Percentiles rank a stretch among this genome's conserved stretches.
These are phyloP conservation scores for Nemopilema nomurai DNA, from an alignment of 30 jellyfish, hydroid and myxozoan genomes.

Conservation along the genomic window DNA sequence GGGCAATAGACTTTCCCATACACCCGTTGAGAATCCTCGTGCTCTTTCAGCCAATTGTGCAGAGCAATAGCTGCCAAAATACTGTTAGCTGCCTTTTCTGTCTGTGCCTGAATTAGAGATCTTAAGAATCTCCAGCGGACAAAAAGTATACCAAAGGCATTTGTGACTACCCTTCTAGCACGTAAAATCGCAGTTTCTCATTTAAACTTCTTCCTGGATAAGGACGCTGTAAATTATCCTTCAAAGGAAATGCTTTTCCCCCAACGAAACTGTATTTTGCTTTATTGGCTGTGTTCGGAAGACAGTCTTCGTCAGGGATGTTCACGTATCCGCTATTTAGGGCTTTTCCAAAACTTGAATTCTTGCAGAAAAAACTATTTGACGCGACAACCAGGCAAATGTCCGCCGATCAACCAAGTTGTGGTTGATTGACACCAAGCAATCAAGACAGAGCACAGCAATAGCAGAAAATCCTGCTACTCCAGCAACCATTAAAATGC, in stretches of 20 bases:
- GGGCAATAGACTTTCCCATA: slow-evolving; percentile 38
- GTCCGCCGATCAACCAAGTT: not conserved
- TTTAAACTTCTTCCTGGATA: slow-evolving; percentile 3
- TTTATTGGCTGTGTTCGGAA: slow-evolving; percentile 3
- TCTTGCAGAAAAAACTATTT: no score
- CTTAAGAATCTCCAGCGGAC: slow-evolving; percentile 29
- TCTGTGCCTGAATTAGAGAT: slow-evolving; percentile 30
- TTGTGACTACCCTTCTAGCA: slow-evolving; percentile 51
- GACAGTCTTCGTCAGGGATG: slow-evolving; percentile 1
- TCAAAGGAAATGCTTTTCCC: slow-evolving; percentile 27
- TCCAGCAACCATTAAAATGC: slow-evolving; percentile 23
- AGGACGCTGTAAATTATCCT: slow-evolving; percentile 23
- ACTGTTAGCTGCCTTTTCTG: slow-evolving; percentile 17
- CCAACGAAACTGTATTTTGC: not conserved
- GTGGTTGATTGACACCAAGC: no score
- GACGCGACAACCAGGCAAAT: not conserved
- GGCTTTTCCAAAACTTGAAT: slow-evolving; percentile 18
- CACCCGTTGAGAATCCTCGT: slow-evolving; percentile 19
- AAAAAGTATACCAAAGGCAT: slow-evolving; percentile 53
- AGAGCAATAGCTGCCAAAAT: slow-evolving; percentile 34
- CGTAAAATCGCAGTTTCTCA: slow-evolving; percentile 19
- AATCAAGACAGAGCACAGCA: not conserved
- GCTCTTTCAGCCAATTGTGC: slow-evolving; percentile 37
- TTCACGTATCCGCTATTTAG: not conserved
- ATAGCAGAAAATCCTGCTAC: not conserved